These are phyloP conservation scores for Manis crassicaudata DNA, from an alignment of 2,797 vertebrate genomes.

Conservation along the genomic window DNA sequence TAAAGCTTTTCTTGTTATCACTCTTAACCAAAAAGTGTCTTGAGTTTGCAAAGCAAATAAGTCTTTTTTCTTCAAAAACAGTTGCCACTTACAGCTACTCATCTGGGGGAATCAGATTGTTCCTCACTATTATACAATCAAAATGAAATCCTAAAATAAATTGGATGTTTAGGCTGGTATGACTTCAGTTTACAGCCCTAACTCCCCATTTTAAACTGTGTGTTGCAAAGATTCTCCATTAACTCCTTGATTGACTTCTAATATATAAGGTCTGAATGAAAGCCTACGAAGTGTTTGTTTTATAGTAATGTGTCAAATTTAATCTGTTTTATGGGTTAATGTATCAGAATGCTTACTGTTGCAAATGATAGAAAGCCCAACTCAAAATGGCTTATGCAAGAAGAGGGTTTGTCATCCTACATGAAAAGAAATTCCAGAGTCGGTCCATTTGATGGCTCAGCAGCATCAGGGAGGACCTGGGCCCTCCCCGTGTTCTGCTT, in stretches of 20 bases:
- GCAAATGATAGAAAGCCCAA: slow-evolving; percentile 12
- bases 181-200: background rate
- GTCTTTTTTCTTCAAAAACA: background rate
- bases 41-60: slow-evolving; percentile 47
- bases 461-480: background rate
- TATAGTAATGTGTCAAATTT: slow-evolving; percentile 34
- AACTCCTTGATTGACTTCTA: slow-evolving; percentile 5
- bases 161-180: background rate
- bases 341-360: background rate
- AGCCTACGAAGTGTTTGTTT: slow-evolving; percentile 22
- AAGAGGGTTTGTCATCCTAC: background rate
- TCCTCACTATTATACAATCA: slow-evolving; percentile 13
- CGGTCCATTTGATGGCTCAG: background rate
- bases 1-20: slow-evolving; percentile 31
- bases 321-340: background rate
- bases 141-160: slow-evolving; percentile 58
- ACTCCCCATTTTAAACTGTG: slow-evolving; percentile 9
- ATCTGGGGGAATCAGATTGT: slow-evolving; percentile 28
- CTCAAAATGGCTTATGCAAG: background rate
- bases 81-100: slow-evolving; percentile 23
- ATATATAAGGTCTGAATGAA: slow-evolving; percentile 58
- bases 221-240: slow-evolving; percentile 14
- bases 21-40: slow-evolving; percentile 21
- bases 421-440: background rate
- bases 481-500: background rate